Evolutionary conservation across 2,113 vertebrate genomes (phyloP).

Genomic region (Protobothrops mucrosquamatus): DNA sequence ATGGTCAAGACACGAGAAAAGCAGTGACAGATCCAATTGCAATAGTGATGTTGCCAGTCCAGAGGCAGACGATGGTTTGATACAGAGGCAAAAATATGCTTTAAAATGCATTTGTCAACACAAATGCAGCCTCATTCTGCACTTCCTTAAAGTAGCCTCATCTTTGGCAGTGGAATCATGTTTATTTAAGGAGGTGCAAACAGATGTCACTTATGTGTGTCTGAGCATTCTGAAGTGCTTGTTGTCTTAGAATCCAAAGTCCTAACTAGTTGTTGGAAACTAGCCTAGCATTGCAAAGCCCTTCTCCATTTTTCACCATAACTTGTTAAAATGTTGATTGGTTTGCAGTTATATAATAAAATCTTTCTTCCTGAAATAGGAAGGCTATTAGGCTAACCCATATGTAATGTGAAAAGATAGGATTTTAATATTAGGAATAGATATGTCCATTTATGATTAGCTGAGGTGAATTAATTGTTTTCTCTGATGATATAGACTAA

Average conservation of each 20-base stretch:
- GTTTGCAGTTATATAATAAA: neutral
- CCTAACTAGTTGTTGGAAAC: neutral
- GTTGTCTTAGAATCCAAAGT: no score
- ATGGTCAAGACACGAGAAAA: neutral
- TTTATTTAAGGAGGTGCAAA: no score
- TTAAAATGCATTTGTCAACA: neutral
- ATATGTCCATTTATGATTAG: neutral
- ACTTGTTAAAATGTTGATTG: no score
- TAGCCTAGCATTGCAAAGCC: neutral
- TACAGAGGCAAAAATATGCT: neutral
- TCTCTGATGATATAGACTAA: no score
- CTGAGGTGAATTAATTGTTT: neutral
- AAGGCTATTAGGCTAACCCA: no score
- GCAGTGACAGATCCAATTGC: neutral
- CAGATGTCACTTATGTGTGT: no score
- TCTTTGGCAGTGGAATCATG: no score
- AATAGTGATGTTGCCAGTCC: neutral
- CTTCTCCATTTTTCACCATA: neutral
- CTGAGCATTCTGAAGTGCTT: no score
- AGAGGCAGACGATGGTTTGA: neutral
- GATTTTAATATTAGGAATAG: no score
- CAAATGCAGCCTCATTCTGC: neutral
- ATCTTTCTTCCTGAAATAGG: neutral
- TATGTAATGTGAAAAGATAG: no score
- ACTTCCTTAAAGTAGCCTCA: no score